Evolutionary conservation across 2,888 invertebrate species (phyloP), one percentile per base, ranked within the genome.

Genomic region (Cabera pusaria): DNA sequence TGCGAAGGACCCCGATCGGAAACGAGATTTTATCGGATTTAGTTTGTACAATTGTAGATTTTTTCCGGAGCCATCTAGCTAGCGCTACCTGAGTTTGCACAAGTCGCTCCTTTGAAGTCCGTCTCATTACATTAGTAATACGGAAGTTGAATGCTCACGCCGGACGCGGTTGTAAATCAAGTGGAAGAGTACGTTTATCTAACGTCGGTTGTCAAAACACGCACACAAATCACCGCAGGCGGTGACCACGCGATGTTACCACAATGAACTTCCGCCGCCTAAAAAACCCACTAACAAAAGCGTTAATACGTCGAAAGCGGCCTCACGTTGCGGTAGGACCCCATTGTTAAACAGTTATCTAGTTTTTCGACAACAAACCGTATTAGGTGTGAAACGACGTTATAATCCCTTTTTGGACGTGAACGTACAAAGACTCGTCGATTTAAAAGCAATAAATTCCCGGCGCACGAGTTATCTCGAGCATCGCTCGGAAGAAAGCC

Each of bases 131-230:
- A 47, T 53, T 35, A 44, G 32, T 7, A 22, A 38, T 21, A 33
- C 46, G 43, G 47, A 49, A 52, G 52, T 36, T 35, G 49, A 44
- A 27, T 20, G 38, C 54, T 50, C 33, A 52, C 40, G 41, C 49
- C 64, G 64, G 68, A 66, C 63, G 53, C 44, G 49, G 36, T 47
- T 45, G 49, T 70, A 66, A 68, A 67, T 64, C 59, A 60, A 58
- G 59, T 50, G 56, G 43, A 46, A 50, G 49, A 47, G 32, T 51
- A 44, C 49, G 59, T 72, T 71, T 72, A 72, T 70, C 69, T 68
- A 72, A 64, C 52, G 64, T 44, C 68, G 60, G 59, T 69, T 78
- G 80, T 82, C 78, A 80, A 73, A 81, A 82, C 74, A 79, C 57
- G 62, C 35, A 57, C 61, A 77, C 71, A 77, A 75, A 74, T 75